These are phyloP conservation scores for Danionella dracula DNA, from an alignment of 2,797 vertebrate species.

Conservation along the genomic window DNA sequence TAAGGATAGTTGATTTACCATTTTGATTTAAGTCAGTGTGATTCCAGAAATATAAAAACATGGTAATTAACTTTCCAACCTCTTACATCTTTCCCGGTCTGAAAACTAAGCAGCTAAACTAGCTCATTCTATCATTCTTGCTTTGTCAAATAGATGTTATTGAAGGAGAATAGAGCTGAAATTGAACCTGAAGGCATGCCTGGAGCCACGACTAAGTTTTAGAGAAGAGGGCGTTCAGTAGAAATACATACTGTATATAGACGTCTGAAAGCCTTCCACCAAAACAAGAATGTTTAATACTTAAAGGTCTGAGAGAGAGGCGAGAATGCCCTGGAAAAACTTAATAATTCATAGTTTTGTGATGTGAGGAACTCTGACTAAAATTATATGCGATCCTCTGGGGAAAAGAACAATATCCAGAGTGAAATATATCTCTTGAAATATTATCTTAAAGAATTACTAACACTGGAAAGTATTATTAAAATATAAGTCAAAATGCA, in stretches of 20 bases:
- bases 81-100: too few relatives aligned
- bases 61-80: too few relatives aligned
- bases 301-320: background rate
- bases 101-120: background rate
- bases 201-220: background rate
- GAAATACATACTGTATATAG: background rate
- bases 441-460: background rate
- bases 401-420: background rate
- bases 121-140: background rate
- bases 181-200: background rate
- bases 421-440: background rate
- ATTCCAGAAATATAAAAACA: too few relatives aligned
- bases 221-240: background rate
- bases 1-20: too few relatives aligned
- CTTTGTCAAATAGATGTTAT: background rate
- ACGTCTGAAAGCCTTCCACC: background rate
- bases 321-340: background rate
- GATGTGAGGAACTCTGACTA: background rate
- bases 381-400: background rate
- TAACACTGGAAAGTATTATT: background rate
- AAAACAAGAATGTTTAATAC: constrained; percentile 1
- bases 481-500: background rate
- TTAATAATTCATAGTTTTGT: background rate
- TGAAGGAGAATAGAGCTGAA: background rate
- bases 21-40: too few relatives aligned